phyloP scores from a whole-genome alignment of 1,140 invertebrate species.

The Drosophila lowei region DNA sequence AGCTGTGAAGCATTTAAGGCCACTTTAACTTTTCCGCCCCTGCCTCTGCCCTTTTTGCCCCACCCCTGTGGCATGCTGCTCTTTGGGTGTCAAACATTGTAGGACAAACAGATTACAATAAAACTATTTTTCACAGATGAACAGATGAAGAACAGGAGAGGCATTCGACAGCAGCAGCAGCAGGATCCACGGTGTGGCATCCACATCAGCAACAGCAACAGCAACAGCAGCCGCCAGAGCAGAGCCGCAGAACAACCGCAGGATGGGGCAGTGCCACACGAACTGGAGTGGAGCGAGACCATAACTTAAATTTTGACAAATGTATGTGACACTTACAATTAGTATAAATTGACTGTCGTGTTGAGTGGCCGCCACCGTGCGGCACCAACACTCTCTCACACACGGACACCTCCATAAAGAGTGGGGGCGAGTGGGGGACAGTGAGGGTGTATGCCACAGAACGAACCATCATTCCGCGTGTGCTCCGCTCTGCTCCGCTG shows the following conservation, averaged over 20 bases:
- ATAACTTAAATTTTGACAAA: constrained; percentile 81
- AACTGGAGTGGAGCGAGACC: constrained; percentile 44
- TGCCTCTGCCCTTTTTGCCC: not conserved
- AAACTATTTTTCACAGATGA: constrained; percentile 71
- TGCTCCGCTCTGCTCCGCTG: constrained; percentile 14
- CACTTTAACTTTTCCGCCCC: constrained; percentile 10
- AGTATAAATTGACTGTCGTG: constrained; percentile 80
- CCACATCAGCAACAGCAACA: constrained; percentile 22
- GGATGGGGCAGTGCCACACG: constrained; percentile 11
- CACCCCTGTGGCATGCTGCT: not conserved
- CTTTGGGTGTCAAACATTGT: constrained; percentile 58
- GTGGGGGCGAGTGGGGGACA: not conserved
- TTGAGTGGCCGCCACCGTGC: constrained; percentile 64
- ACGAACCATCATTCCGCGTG: constrained; percentile 20
- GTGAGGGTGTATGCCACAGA: not conserved
- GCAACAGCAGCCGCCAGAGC: constrained; percentile 24
- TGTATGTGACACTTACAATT: constrained; percentile 81
- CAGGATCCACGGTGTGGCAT: constrained; percentile 17
- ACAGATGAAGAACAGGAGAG: constrained; percentile 19
- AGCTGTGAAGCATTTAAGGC: constrained; percentile 50
- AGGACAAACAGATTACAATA: constrained; percentile 76
- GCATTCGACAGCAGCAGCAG: constrained; percentile 16
- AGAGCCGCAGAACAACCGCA: constrained; percentile 58
- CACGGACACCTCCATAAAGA: constrained; percentile 24
- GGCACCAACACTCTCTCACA: constrained; percentile 18